phyloP scores from a whole-genome alignment of 1,140 invertebrate species.

The Hyles euphorbiae region DNA sequence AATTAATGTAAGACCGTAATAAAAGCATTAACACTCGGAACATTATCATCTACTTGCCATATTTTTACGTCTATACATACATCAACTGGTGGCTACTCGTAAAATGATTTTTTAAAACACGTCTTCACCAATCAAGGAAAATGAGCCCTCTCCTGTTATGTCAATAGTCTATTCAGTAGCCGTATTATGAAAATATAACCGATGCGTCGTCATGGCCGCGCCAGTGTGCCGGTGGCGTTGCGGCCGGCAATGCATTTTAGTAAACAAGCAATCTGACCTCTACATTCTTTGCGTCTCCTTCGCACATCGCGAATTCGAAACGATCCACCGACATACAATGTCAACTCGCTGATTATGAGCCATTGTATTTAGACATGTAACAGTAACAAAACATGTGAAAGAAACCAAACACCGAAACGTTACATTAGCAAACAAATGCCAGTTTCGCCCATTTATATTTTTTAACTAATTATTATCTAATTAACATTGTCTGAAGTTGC shows the following conservation, averaged over 20 bases:
- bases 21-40: background rate
- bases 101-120: slow-evolving; percentile 1
- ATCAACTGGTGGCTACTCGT: background rate
- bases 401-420: background rate
- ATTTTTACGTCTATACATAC: background rate
- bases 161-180: slow-evolving; percentile 38
- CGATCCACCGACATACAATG: too few relatives aligned
- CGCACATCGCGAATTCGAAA: too few relatives aligned
- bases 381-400: too few relatives aligned
- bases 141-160: slow-evolving; percentile 55
- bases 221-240: background rate
- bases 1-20: slow-evolving; percentile 1
- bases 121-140: slow-evolving; percentile 34
- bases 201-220: slow-evolving; percentile 29
- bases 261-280: slow-evolving; percentile 63
- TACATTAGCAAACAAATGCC: background rate
- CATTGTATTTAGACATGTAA: too few relatives aligned
- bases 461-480: too few relatives aligned
- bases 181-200: slow-evolving; percentile 67
- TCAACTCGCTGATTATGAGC: too few relatives aligned
- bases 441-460: too few relatives aligned
- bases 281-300: slow-evolving; percentile 34
- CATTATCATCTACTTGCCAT: slow-evolving; percentile 3
- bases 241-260: slow-evolving; percentile 32
- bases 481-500: too few relatives aligned